Evolutionary conservation across 2,888 invertebrate genomes (phyloP).

Genomic region (Nineta flava): DNA sequence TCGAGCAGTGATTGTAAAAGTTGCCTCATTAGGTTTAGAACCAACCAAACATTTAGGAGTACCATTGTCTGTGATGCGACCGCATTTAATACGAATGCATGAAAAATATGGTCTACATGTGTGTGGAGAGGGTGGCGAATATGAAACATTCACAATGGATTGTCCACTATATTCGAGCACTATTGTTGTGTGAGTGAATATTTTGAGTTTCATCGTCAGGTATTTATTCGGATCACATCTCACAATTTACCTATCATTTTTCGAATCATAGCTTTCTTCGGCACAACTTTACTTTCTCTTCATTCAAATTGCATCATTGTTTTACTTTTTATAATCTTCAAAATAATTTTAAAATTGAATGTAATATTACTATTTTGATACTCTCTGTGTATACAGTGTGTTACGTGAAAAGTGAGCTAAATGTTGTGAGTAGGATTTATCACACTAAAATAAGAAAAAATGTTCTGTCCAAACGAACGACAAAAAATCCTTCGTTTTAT

Average conservation of each 20-base stretch:
- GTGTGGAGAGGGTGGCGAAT: conserved; percentile 98
- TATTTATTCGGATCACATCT: conserved; percentile 6
- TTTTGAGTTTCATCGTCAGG: conserved; percentile 6
- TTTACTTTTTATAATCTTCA: too few relatives aligned
- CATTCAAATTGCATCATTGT: too few relatives aligned
- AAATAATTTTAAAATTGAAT: too few relatives aligned
- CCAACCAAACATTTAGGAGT: conserved; percentile 77
- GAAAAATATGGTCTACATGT: conserved; percentile 89
- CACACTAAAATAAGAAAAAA: too few relatives aligned
- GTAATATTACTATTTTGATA: too few relatives aligned
- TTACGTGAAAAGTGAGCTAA: too few relatives aligned
- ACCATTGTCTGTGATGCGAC: conserved; percentile 67
- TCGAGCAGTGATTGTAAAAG: conserved; percentile 93
- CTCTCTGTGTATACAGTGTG: too few relatives aligned
- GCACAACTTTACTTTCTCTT: too few relatives aligned
- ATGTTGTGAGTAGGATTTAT: too few relatives aligned
- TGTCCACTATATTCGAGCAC: conserved; percentile 88
- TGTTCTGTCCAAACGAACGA: too few relatives aligned
- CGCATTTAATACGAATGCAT: conserved; percentile 76
- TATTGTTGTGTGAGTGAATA: conserved; percentile 66
- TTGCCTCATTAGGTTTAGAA: conserved; percentile 83
- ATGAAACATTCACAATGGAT: conserved; percentile 94
- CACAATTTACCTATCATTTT: background rate
- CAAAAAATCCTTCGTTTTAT: too few relatives aligned
- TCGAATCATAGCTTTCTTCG: too few relatives aligned